These are phyloP conservation scores for Pseudorectes ferrugineus DNA, from an alignment of 2,113 vertebrate species.

Conservation along the genomic window DNA sequence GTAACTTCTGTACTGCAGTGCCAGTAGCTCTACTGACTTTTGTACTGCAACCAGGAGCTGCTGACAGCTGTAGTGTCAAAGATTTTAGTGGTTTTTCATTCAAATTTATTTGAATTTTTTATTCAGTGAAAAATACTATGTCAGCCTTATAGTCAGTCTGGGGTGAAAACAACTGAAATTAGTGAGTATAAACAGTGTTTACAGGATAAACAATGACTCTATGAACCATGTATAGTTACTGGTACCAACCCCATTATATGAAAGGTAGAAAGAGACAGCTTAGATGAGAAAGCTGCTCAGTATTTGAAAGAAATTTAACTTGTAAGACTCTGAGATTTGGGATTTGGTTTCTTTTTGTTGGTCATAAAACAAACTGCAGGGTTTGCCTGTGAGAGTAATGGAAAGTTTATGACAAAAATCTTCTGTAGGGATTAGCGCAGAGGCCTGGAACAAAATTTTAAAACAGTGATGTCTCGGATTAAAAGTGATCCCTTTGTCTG, in stretches of 20 bases:
- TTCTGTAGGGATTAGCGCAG: neutral
- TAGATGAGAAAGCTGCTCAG: neutral
- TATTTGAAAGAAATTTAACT: neutral
- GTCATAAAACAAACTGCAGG: neutral
- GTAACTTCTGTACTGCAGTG: neutral
- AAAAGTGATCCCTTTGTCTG: neutral
- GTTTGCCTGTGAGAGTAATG: neutral
- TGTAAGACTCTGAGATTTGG: neutral
- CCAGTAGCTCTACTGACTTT: neutral
- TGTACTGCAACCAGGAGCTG: neutral
- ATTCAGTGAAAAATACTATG: neutral
- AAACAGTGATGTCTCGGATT: fast-evolving
- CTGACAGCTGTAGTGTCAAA: neutral
- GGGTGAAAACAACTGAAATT: neutral
- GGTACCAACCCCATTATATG: neutral
- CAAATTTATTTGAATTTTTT: neutral
- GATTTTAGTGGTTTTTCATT: neutral
- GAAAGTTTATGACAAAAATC: neutral
- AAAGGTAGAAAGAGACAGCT: neutral
- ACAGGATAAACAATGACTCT: neutral
- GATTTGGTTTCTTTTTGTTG: neutral
- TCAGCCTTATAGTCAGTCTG: neutral
- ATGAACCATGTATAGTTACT: neutral
- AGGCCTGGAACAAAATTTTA: neutral
- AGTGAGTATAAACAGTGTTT: neutral